Evolutionary conservation across 2,797 vertebrate genomes (phyloP), one percentile per base, ranked within the genome.

Genomic region (Knipowitschia caucasica): DNA sequence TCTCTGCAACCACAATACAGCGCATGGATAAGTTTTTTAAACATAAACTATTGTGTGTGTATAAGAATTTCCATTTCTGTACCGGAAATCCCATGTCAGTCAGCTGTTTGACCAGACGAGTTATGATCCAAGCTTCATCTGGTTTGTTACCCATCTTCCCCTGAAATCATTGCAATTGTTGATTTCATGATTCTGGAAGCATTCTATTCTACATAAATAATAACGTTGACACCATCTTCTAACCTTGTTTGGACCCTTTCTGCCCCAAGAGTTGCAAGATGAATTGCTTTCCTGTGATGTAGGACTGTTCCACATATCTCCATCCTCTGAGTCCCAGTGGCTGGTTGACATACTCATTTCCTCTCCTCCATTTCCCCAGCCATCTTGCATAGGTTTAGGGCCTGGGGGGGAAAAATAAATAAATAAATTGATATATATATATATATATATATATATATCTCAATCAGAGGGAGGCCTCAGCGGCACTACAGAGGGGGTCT

Each of bases 21-120:
- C 39, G 2, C 21, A 60, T 4, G n/a, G n/a, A n/a, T 29, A 1
- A 25, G 12, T 18, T 23, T n/a, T 23, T n/a, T 25, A 3, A 6
- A 31, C 3, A 14, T 11, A 31, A 31, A 33, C 15, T 12, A 31
- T 3, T 9, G 4, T 33, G 5, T 23, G 7, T 21, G 5, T 33
- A 11, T 7, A 33, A 33, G n/a, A 49, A 8, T 7, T 8, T 42
- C 36, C 2, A 3, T 15, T 6, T 27, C 34, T 69, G 5, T 79
- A 99, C 96, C 83, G 95, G 95, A 91, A 99, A 99, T 88, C 96
- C 96, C 95, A 99, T 98, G 87, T 99, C 96, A 65, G 95, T 98
- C 79, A 98, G 95, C 82, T 99, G 96, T 84, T 96, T 98, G 84
- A 95, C 94, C 84, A 99, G 93, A 80, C 94, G 93, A 78, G 90